Evolutionary conservation across 2,888 invertebrate species (phyloP).

Genomic region (Spodoptera littoralis): DNA sequence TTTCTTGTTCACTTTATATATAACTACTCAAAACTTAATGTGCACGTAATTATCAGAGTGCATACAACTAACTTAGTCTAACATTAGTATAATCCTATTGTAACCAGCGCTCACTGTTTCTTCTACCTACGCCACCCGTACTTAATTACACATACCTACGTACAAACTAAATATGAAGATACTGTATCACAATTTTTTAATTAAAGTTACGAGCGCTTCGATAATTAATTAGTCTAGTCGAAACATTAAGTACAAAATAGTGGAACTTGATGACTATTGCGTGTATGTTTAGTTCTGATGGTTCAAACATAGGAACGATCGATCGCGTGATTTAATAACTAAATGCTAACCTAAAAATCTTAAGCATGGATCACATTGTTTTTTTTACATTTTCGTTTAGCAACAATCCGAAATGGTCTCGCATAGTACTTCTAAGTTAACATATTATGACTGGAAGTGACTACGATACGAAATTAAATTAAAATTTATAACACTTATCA

Average conservation of each 20-base stretch:
- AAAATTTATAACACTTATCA: constrained; percentile 82
- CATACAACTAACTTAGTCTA: constrained; percentile 49
- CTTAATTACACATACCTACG: constrained; percentile 64
- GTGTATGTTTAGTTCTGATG: constrained; percentile 70
- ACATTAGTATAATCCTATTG: constrained; percentile 39
- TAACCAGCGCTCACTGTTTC: constrained; percentile 47
- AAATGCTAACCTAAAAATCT: constrained; percentile 72
- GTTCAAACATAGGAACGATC: constrained; percentile 83
- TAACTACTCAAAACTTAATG: constrained; percentile 59
- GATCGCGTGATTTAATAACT: constrained; percentile 73
- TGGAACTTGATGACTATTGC: constrained; percentile 79
- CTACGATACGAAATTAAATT: constrained; percentile 83
- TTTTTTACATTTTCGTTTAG: constrained; percentile 69
- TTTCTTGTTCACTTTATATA: constrained; percentile 61
- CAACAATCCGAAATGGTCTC: constrained; percentile 71
- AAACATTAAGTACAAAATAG: constrained; percentile 84
- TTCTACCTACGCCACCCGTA: constrained; percentile 72
- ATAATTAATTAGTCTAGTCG: constrained; percentile 68
- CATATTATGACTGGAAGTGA: constrained; percentile 89
- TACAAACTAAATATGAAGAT: constrained; percentile 69
- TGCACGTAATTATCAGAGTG: constrained; percentile 57
- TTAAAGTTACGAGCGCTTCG: constrained; percentile 73
- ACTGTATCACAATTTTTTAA: constrained; percentile 83
- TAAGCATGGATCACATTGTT: constrained; percentile 80
- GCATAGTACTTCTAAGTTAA: constrained; percentile 82